phyloP scores from a whole-genome alignment of 2,797 vertebrate species.

The Threskiornis aethiopicus region DNA sequence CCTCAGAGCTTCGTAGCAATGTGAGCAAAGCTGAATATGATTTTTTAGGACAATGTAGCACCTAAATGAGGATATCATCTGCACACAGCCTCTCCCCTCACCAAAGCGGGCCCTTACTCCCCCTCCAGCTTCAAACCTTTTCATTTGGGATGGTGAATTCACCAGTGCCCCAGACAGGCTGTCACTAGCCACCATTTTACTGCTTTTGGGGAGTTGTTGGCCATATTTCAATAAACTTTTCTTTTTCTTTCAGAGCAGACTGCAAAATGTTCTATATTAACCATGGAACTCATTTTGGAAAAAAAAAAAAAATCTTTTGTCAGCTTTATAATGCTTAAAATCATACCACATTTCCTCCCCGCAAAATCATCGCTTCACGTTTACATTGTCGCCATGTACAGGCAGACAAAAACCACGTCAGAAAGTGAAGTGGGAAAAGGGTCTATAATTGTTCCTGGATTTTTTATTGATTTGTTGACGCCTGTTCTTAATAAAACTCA shows the following conservation, averaged over 20 bases:
- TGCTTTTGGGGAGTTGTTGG: neutral
- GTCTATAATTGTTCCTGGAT: neutral
- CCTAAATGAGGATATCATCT: too few relatives aligned
- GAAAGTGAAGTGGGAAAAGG: neutral
- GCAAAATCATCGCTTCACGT: neutral
- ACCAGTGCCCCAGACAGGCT: neutral
- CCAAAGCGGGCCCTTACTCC: neutral
- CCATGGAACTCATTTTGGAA: neutral
- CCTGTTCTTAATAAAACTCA: neutral
- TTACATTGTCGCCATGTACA: neutral
- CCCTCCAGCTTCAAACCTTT: neutral
- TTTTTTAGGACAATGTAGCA: neutral
- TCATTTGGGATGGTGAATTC: neutral
- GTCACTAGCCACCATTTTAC: too few relatives aligned
- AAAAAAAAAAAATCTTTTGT: neutral
- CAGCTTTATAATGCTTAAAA: neutral
- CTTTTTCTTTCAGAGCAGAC: neutral
- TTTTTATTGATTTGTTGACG: slow-evolving; percentile 39
- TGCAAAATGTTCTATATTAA: neutral
- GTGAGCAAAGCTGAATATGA: neutral
- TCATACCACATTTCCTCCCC: neutral
- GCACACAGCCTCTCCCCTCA: neutral
- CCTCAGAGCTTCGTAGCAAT: neutral
- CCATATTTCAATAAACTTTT: neutral
- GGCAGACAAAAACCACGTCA: neutral